Percentiles rank a stretch among this genome's conserved stretches.
These are phyloP conservation scores for Acanthiza pusilla DNA, from an alignment of 2,797 vertebrate genomes.

Conservation along the genomic window DNA sequence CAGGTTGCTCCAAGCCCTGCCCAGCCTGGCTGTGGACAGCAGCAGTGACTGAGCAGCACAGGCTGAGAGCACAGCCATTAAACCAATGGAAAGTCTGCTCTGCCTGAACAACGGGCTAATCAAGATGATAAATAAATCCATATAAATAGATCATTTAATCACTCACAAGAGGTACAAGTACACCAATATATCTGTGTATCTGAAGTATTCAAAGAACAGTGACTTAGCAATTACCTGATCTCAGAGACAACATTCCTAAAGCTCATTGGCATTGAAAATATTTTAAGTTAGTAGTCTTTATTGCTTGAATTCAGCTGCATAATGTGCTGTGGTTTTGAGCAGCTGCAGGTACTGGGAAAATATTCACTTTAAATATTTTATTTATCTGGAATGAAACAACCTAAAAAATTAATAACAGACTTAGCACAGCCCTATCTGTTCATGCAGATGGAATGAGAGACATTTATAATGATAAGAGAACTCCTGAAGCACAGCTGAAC, in stretches of 20 bases:
- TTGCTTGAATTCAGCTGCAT: not conserved
- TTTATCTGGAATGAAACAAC: conserved; percentile 18
- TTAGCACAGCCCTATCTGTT: not conserved
- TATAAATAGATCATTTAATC: not conserved
- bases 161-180: not conserved
- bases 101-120: not conserved
- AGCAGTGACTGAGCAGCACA: not conserved
- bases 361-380: conserved; percentile 35
- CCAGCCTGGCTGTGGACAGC: not conserved
- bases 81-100: not conserved
- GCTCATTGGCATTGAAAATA: not conserved
- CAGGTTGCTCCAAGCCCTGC: not conserved
- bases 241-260: not conserved
- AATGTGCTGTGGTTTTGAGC: not conserved
- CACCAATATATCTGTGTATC: not conserved
- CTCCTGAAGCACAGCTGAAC: not conserved
- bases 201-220: not conserved
- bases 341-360: not conserved
- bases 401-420: conserved; percentile 7
- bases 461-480: not conserved
- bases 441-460: not conserved
- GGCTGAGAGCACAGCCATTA: not conserved
- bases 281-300: not conserved
- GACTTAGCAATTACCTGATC: not conserved
- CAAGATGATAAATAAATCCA: not conserved